Evolutionary conservation across 2,113 vertebrate genomes (phyloP).

Genomic region (Cranoglanis bouderius): DNA sequence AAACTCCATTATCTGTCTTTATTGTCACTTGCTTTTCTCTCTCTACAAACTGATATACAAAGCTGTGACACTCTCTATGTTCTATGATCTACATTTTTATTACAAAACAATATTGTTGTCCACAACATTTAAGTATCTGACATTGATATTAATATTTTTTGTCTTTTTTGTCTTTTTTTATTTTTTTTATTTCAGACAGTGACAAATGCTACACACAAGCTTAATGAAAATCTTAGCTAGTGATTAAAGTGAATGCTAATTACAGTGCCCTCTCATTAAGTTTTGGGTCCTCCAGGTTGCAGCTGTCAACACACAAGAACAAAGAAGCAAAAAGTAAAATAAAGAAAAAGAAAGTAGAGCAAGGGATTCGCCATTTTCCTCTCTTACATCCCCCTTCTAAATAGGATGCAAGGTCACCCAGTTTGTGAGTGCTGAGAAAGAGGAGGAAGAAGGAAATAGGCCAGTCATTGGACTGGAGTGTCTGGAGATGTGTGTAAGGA

Average conservation of each 20-base stretch:
- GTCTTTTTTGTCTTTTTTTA: background rate
- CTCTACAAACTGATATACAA: background rate
- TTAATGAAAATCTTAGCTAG: background rate
- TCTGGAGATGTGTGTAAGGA: background rate
- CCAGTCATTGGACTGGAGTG: background rate
- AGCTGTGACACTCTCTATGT: background rate
- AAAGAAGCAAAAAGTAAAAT: conserved; percentile 39
- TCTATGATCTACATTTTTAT: background rate
- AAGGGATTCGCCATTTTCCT: background rate
- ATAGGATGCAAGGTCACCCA: background rate
- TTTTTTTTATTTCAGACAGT: background rate
- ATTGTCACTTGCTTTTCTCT: too few species aligned
- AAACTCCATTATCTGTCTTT: background rate
- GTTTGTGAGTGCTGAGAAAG: background rate
- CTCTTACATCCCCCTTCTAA: background rate
- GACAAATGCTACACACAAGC: background rate
- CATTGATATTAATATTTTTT: background rate
- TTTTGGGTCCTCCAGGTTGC: conserved; percentile 14
- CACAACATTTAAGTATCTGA: background rate
- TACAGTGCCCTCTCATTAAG: background rate
- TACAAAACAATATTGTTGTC: background rate
- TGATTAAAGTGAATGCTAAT: background rate
- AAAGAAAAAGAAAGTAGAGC: background rate
- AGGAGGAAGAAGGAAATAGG: conserved; percentile 2
- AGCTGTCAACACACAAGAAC: conserved; percentile 64